phyloP scores from a whole-genome alignment of 2,797 vertebrate species.

The Darevskia mixta region DNA sequence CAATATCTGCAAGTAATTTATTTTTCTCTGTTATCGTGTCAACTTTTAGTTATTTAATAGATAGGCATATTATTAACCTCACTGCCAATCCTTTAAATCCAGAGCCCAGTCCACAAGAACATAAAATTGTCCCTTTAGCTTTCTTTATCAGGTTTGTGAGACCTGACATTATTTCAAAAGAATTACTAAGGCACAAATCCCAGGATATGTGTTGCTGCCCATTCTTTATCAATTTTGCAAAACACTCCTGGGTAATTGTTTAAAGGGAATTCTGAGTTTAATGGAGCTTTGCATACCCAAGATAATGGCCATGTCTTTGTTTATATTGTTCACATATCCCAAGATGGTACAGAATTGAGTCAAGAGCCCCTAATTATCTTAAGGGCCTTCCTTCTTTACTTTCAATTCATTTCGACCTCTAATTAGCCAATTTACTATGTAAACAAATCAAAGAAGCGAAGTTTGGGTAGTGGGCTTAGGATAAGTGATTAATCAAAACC shows the following conservation, averaged over 20 bases:
- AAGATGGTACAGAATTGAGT: slow-evolving; percentile 17
- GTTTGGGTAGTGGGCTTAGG: background rate
- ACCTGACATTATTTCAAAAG: background rate
- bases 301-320: slow-evolving; percentile 23
- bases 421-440: slow-evolving; percentile 24
- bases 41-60: background rate
- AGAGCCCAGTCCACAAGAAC: background rate
- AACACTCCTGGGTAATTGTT: background rate
- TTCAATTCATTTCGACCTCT: slow-evolving; percentile 22
- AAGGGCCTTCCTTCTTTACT: slow-evolving; percentile 14
- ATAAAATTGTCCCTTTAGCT: background rate
- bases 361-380: slow-evolving; percentile 32
- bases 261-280: background rate
- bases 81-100: background rate
- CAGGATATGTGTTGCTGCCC: background rate
- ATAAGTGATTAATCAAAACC: slow-evolving; percentile 21
- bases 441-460: slow-evolving; percentile 17
- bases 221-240: slow-evolving; percentile 13
- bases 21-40: background rate
- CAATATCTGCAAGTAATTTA: background rate
- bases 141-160: background rate
- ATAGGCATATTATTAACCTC: background rate
- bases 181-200: background rate
- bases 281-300: background rate
- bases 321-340: slow-evolving; percentile 26